A percentile compares a stretch with the other conserved stretches of the same genome.
Evolutionary conservation across 2,888 invertebrate species (phyloP).

Genomic region (Acrocera orbiculus): DNA sequence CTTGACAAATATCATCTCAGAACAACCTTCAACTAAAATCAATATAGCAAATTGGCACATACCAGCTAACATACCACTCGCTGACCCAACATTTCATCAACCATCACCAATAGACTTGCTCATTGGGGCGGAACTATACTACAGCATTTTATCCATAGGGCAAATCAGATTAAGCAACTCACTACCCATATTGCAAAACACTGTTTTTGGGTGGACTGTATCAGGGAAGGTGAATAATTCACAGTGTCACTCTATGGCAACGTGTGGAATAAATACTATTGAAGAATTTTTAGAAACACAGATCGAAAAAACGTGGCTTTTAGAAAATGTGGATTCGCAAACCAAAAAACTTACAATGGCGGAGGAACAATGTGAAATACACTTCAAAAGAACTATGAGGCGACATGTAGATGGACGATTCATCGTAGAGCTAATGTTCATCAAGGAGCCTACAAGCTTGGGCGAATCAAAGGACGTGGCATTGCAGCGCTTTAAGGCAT

Average conservation of each 20-base stretch:
- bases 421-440: no score
- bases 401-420: no score
- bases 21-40: not conserved
- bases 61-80: not conserved
- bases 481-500: no score
- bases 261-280: not conserved
- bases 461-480: no score
- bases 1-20: not conserved
- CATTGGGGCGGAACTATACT: constrained; percentile 1
- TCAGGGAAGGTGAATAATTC: not conserved
- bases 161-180: not conserved
- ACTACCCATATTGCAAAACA: not conserved
- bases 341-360: no score
- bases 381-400: no score
- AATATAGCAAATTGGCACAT: not conserved
- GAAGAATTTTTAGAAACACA: not conserved
- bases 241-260: not conserved
- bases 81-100: not conserved
- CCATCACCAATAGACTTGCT: not conserved
- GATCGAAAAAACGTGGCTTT: not conserved
- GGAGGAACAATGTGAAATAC: no score
- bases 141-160: not conserved
- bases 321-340: not conserved
- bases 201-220: not conserved
- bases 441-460: no score